Percentiles rank a stretch among this genome's conserved stretches.
Evolutionary conservation across 2,113 vertebrate genomes (phyloP).

Genomic region (Hydrochoerus hydrochaeris): DNA sequence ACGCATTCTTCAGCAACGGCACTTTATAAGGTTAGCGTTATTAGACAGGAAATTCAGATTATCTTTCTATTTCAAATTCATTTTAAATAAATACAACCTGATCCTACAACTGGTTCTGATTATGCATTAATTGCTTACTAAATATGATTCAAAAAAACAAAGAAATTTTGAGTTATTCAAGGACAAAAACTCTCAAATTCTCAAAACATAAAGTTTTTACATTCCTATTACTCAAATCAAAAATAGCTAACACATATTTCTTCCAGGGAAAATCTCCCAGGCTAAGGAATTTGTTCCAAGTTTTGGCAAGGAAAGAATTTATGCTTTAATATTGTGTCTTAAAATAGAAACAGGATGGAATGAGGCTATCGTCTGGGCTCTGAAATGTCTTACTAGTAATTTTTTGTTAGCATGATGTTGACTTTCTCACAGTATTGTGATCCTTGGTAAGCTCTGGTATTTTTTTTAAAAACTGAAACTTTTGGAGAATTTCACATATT

Average conservation of each 20-base stretch:
- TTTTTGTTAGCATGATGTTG: constrained; percentile 6
- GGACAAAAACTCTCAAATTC: constrained; percentile 69
- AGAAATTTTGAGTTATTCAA: constrained; percentile 77
- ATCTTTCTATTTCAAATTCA: constrained; percentile 64
- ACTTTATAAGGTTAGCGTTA: constrained; percentile 34
- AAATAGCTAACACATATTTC: constrained; percentile 79
- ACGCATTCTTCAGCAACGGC: constrained; percentile 30
- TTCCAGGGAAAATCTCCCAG: constrained; percentile 72
- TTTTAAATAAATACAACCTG: constrained; percentile 65
- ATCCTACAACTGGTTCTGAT: constrained; percentile 76
- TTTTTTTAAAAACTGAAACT: background rate
- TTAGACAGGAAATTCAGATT: constrained; percentile 63
- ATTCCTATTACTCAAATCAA: constrained; percentile 75
- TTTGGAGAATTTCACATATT: background rate
- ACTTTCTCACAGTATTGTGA: constrained; percentile 31
- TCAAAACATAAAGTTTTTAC: constrained; percentile 72
- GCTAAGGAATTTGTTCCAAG: constrained; percentile 74
- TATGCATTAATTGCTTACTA: constrained; percentile 75
- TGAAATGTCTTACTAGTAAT: constrained; percentile 43
- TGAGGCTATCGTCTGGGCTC: constrained; percentile 40
- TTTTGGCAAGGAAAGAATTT: constrained; percentile 69
- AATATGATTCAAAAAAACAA: constrained; percentile 76
- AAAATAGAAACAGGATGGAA: constrained; percentile 72
- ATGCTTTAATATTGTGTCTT: constrained; percentile 64
- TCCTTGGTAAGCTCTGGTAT: background rate